Conservation (phyloP, 2,888 invertebrate species). For the Cheilosia vernalis region DNA sequence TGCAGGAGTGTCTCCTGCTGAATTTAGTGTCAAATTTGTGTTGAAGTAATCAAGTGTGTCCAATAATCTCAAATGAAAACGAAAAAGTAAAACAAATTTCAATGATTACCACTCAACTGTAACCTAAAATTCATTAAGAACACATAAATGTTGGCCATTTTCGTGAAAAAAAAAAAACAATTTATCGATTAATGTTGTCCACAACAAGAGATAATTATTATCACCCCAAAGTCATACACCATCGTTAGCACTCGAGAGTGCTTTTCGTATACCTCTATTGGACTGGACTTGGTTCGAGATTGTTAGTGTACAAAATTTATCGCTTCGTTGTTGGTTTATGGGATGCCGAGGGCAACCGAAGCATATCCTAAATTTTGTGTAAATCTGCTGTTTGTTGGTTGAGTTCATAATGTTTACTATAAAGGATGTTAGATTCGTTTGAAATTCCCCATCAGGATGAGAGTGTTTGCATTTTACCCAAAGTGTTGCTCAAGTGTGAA, state of each 20-base stretch:
- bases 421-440: too few species aligned
- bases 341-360: not conserved
- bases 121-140: not conserved
- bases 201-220: conserved; percentile 57
- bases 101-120: not conserved
- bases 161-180: conserved; percentile 28
- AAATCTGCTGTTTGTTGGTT: too few species aligned
- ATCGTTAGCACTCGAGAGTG: not conserved
- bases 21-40: conserved; percentile 41
- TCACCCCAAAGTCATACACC: not conserved
- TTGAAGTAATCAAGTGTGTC: conserved; percentile 35
- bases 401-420: too few species aligned
- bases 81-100: conserved; percentile 49
- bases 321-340: not conserved
- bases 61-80: conserved; percentile 34
- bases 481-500: not conserved
- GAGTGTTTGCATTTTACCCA: not conserved
- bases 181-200: conserved; percentile 59
- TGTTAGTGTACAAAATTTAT: not conserved
- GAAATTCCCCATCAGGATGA: not conserved
- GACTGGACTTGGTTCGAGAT: not conserved
- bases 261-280: not conserved
- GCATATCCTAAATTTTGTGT: not conserved
- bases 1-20: not conserved
- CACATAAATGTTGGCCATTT: not conserved